Evolutionary conservation across 2,888 invertebrate genomes (phyloP), one percentile per base, ranked within the genome.

Genomic region (Oscheius sp.): DNA sequence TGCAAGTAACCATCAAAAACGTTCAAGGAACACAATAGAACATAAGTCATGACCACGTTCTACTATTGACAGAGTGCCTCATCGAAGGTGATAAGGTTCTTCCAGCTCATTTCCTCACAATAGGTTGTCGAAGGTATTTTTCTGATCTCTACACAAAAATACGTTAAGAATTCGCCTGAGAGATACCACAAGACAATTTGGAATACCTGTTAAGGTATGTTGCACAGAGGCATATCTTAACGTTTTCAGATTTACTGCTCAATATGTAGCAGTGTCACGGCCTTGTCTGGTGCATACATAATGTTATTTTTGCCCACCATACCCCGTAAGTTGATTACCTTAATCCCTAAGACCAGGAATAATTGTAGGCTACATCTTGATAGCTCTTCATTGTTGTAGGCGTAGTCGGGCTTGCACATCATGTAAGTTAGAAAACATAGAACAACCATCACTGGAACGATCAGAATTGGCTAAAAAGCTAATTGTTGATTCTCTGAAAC

Each of bases 131-230:
- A 3, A 42, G 42, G 42, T 42, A 5, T 3, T 42, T 42, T 42
- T 21, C 21, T 21, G 21, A 21, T 21, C 21, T 21, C 21, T 21
- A 21, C 21, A 21, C 21, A 21, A 21, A 21, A 21, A 21, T 21
- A 21, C 21, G 21, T 21, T 21, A 21, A 63, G 63, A 48, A 63
- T 63, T 50, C 63, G 63, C 2, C 48, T 63, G 48, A 47, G 63
- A 5, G 50, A 63, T 32, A 63, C 63, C 2, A 63, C 63, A 21
- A 63, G 29, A 32, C 63, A 63, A 4, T 5, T 63, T 29, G n/a
- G 63, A n/a, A 63, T 63, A 48, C 63, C 63, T 10, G 47, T 63
- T n/a, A 63, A 63, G n/a, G 63, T 63, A 5, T 47, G n/a, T 47
- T 63, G 29, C 5, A 29, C 21, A 21, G 47, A 47, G 13, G 3